These are phyloP conservation scores for Phrynocephalus versicolor DNA, from an alignment of 2,113 vertebrate genomes.

Conservation along the genomic window DNA sequence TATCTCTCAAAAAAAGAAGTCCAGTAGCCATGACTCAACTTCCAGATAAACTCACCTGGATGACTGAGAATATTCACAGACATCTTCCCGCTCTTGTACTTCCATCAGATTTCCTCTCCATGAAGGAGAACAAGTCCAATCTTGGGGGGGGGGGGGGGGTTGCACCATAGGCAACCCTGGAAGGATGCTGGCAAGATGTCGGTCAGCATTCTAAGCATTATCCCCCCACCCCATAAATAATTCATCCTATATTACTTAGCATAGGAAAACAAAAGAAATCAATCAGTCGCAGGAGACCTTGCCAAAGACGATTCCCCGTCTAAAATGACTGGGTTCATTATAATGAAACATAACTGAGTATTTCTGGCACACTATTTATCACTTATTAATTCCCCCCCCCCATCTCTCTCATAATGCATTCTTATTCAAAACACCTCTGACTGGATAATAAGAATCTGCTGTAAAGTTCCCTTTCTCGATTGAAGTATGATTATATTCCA, in stretches of 20 bases:
- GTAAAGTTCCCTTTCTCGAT: slow-evolving; percentile 58
- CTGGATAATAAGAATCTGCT: slow-evolving; percentile 53
- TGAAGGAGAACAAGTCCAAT: neutral
- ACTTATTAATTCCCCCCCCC: slow-evolving; percentile 49
- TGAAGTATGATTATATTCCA: slow-evolving; percentile 66
- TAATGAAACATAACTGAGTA: slow-evolving; percentile 36
- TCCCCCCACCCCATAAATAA: slow-evolving; percentile 61
- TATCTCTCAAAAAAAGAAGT: too few species aligned
- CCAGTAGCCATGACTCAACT: too few species aligned
- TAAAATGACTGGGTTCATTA: slow-evolving; percentile 24
- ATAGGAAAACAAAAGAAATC: slow-evolving; percentile 51
- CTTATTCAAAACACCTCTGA: slow-evolving; percentile 63
- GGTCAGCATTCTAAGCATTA: slow-evolving; percentile 39
- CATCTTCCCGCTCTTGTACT: neutral
- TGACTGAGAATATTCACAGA: too few species aligned
- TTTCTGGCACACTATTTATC: slow-evolving; percentile 62
- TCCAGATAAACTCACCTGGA: too few species aligned
- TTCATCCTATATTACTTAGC: slow-evolving; percentile 53
- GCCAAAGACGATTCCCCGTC: slow-evolving; percentile 28
- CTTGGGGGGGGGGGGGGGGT: neutral
- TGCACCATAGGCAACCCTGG: neutral
- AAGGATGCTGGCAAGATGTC: slow-evolving; percentile 23
- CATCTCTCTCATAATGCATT: slow-evolving; percentile 43
- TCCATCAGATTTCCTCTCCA: neutral
- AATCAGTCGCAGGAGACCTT: slow-evolving; percentile 27